phyloP scores from a whole-genome alignment of 2,888 invertebrate genomes.

The Volucella inanis region DNA sequence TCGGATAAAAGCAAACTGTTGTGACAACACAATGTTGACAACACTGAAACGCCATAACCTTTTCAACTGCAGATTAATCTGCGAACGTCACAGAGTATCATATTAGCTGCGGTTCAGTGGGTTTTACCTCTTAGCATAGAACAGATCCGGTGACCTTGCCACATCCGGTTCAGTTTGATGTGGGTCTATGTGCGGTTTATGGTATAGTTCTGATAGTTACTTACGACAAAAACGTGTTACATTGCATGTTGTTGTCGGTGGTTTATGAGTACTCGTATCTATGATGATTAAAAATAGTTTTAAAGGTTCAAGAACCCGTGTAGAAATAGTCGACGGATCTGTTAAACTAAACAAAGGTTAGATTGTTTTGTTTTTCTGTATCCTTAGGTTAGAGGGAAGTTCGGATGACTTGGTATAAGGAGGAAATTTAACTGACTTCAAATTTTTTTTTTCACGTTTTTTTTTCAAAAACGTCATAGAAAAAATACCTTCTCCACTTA shows the following conservation, averaged over 20 bases:
- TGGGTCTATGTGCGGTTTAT: background rate
- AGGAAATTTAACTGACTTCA: too few species aligned
- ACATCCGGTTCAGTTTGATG: background rate
- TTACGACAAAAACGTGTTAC: background rate
- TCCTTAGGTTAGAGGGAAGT: too few species aligned
- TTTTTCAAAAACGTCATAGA: too few species aligned
- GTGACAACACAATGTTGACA: background rate
- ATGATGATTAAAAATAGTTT: constrained; percentile 20
- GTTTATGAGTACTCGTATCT: background rate
- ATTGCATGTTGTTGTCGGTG: background rate
- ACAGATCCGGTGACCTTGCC: constrained; percentile 16
- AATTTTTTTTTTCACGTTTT: too few species aligned
- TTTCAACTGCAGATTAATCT: constrained; percentile 37
- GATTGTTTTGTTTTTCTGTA: background rate
- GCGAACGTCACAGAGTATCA: constrained; percentile 35
- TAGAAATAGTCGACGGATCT: too few species aligned
- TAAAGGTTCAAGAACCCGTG: constrained; percentile 34
- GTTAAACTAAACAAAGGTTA: background rate
- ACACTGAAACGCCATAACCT: constrained; percentile 26
- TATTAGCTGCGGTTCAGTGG: constrained; percentile 41
- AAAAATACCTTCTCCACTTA: background rate
- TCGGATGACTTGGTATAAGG: too few species aligned
- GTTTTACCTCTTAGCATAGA: constrained; percentile 25
- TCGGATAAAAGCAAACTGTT: background rate
- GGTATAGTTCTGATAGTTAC: background rate